These are phyloP conservation scores for Drosophila tropicalis DNA, from an alignment of 1,140 invertebrate species.

Conservation along the genomic window DNA sequence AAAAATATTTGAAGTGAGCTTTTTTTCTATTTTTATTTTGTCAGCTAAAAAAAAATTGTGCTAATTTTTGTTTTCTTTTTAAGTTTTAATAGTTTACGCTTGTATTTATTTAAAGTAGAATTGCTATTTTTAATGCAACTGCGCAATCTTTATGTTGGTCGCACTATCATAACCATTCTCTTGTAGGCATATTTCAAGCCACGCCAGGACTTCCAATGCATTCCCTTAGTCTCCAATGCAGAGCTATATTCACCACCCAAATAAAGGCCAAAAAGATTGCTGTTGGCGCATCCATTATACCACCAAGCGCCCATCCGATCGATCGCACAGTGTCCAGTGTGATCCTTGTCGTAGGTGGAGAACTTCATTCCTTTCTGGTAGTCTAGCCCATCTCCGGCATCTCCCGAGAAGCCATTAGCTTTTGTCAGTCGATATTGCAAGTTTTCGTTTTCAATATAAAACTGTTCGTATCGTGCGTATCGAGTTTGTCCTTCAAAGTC, in stretches of 20 bases:
- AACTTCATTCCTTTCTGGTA: background rate
- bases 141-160: background rate
- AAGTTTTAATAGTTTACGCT: too few relatives aligned
- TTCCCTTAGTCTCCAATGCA: background rate
- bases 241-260: background rate
- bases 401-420: background rate
- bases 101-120: background rate
- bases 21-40: too few relatives aligned
- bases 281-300: background rate
- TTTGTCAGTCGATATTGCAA: background rate
- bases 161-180: background rate
- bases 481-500: background rate
- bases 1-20: too few relatives aligned
- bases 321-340: background rate
- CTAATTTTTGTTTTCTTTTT: too few relatives aligned
- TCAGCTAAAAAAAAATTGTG: too few relatives aligned
- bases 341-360: constrained; percentile 9
- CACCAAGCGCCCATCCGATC: constrained; percentile 3
- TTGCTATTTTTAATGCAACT: too few relatives aligned
- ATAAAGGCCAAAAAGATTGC: background rate
- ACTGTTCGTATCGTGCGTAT: constrained; percentile 4
- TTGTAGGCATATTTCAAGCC: background rate
- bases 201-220: background rate
- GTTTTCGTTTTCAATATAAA: constrained; percentile 15
- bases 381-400: background rate